Conservation (phyloP, 2,797 vertebrate species). For the Prionace glauca region DNA sequence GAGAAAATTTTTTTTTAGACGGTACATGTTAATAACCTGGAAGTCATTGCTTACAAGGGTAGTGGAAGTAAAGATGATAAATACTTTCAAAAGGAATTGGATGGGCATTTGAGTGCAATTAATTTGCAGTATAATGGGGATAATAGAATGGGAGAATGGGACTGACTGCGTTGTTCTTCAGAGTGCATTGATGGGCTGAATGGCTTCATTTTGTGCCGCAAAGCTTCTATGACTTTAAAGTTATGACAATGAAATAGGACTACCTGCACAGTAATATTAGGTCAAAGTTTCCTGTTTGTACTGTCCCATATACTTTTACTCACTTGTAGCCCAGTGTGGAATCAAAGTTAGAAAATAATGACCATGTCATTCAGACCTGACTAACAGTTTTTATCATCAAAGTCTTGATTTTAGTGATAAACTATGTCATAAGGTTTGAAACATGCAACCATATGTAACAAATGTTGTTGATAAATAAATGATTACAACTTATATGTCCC, state of each 20-base stretch:
- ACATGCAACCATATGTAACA: neutral
- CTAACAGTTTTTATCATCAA: neutral
- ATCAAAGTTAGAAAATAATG: neutral
- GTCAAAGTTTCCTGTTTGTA: neutral
- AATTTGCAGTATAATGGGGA: neutral
- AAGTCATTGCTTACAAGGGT: neutral
- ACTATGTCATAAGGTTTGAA: neutral
- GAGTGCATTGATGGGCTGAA: neutral
- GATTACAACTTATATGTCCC: neutral
- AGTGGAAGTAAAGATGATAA: neutral
- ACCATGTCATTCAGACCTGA: neutral
- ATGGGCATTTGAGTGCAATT: neutral
- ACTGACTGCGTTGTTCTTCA: neutral
- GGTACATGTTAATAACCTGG: neutral
- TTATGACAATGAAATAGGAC: neutral
- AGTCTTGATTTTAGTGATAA: neutral
- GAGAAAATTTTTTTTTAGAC: neutral
- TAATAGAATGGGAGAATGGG: neutral
- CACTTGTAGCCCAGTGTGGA: neutral
- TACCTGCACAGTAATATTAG: neutral
- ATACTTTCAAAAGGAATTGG: neutral
- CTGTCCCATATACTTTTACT: neutral
- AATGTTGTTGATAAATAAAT: neutral
- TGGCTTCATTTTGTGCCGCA: neutral
- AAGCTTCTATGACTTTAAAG: neutral